Base-by-base conservation (phyloP, 2,113 vertebrate species). In the Australoheros scitulus region DNA sequence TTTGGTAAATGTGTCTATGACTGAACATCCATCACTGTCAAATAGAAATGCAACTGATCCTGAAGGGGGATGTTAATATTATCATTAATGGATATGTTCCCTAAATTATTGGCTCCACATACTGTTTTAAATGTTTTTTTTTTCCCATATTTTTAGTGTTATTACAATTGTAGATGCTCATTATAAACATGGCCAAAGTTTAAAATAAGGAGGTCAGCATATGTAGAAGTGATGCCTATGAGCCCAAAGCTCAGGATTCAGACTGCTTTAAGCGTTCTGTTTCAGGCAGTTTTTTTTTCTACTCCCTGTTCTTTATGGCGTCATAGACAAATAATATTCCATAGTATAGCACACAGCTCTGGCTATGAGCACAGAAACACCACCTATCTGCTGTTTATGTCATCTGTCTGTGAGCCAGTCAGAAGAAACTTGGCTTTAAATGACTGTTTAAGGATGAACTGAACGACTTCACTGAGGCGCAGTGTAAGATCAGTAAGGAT, bases 41-140 rank as follows among this genome's bases (percentile, higher is more conserved):
- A 17, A 52, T 47, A 15, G 20, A 59, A 65, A 52, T 13, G n/a
- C 24, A 29, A 20, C 60, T 41, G 11, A 55, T 79, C 14, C 26
- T 18, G 17, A 74, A 57, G 32, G 11, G 24, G 9, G 20, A 43
- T 11, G 15, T 29, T 52, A 10, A 34, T 52, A 75, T 63, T 24
- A 77, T 50, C 47, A 50, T 17, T 50, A 6, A 50, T 6, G 47
- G 15, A 68, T 60, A 38, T 76, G 22, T n/a, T 61, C 0, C 1
- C 50, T 81, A 24, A 84, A 61, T 82, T 57, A 43, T 89, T 85
- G 83, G 76, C 47, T 87, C 59, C 77, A 55, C 61, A 72, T 70
- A 13, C 22, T 79, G 77, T 81, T 87, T 91, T 82, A 76, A 68
- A 11, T 11, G 43, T 47, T 4, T 15, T 47, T 4, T 15, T 47